Conservation (phyloP, 2,888 invertebrate species). For the Alsophila aescularia region DNA sequence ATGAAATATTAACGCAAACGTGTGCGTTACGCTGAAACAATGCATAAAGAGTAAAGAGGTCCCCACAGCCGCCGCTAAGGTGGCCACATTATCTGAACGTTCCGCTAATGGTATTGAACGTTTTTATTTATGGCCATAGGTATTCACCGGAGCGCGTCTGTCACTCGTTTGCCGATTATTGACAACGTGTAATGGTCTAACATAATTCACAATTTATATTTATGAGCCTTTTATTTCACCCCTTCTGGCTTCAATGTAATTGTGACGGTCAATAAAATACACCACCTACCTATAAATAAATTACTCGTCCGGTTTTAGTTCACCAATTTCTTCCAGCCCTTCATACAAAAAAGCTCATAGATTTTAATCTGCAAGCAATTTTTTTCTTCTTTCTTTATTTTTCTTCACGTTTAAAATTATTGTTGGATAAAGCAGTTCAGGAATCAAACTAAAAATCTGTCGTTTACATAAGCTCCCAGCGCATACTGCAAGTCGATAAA, state of each 20-base stretch:
- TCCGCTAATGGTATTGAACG: conserved; percentile 65
- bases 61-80: conserved; percentile 48
- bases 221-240: conserved; percentile 46
- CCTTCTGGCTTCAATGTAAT: conserved; percentile 26
- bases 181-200: conserved; percentile 49
- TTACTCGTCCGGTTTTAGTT: conserved; percentile 3
- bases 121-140: conserved; percentile 66
- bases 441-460: conserved; percentile 23
- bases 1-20: conserved; percentile 72
- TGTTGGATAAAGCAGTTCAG: conserved; percentile 1
- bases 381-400: neutral
- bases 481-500: conserved; percentile 76
- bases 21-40: conserved; percentile 63
- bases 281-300: conserved; percentile 11
- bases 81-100: conserved; percentile 68
- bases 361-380: too few species aligned
- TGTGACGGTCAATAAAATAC: conserved; percentile 25
- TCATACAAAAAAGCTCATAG: neutral
- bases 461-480: conserved; percentile 29
- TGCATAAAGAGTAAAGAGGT: conserved; percentile 50
- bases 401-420: too few species aligned
- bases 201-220: conserved; percentile 56
- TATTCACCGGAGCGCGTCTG: conserved; percentile 54
- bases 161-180: conserved; percentile 46
- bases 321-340: neutral